These are phyloP conservation scores for Labeo rohita DNA, from an alignment of 2,113 vertebrate species.

Conservation along the genomic window DNA sequence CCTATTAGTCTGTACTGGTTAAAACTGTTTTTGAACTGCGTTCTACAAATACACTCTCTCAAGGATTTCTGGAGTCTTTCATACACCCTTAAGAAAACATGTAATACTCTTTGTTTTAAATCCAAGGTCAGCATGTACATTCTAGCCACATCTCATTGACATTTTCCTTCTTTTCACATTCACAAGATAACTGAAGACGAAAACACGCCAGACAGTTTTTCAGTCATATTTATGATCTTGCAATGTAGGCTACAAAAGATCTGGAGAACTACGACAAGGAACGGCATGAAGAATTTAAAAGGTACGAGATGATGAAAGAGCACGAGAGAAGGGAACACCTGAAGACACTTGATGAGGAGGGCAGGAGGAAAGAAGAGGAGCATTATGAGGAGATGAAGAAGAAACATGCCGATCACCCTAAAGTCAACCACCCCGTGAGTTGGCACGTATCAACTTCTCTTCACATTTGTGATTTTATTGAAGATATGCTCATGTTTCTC, in stretches of 20 bases:
- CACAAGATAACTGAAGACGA: not conserved
- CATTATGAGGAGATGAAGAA: constrained; percentile 94
- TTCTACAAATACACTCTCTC: not conserved
- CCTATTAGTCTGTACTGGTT: not conserved
- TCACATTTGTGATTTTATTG: not conserved
- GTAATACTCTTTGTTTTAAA: not conserved
- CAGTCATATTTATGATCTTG: constrained; percentile 24
- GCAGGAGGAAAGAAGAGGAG: constrained; percentile 86
- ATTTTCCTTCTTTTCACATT: not conserved
- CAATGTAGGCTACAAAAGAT: constrained; percentile 86
- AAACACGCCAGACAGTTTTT: not conserved
- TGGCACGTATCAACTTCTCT: too few species aligned
- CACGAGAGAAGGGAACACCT: constrained; percentile 91
- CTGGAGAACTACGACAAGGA: constrained; percentile 95
- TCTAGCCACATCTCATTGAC: not conserved
- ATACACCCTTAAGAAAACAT: not conserved
- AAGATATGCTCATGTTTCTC: not conserved
- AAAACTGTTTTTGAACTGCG: not conserved
- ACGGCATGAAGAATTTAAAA: constrained; percentile 95
- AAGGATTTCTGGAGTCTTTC: not conserved
- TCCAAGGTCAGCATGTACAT: not conserved
- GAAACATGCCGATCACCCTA: constrained; percentile 94
- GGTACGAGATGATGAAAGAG: constrained; percentile 97
- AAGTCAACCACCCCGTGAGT: constrained; percentile 96
- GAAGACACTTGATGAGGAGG: constrained; percentile 89